Conservation (phyloP, 2,113 vertebrate genomes). For the Emydocephalus ijimae region DNA sequence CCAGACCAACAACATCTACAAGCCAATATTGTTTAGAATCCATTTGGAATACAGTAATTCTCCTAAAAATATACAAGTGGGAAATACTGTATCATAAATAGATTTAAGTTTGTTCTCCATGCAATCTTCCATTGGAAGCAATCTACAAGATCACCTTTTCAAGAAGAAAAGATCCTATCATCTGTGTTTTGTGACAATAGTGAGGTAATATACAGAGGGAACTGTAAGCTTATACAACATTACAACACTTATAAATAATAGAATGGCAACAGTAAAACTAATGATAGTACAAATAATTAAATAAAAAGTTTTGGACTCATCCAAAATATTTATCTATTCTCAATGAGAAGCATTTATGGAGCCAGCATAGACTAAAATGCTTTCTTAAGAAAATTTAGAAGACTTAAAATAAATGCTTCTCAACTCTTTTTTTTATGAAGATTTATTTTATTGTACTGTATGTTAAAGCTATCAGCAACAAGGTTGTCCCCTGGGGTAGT, state of each 20-base stretch:
- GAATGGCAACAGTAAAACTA: not conserved
- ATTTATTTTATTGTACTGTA: not conserved
- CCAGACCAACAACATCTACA: not conserved
- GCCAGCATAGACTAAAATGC: rapidly evolving
- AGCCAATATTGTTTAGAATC: not conserved
- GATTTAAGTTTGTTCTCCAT: not conserved
- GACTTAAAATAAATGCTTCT: not conserved
- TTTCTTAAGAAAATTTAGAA: not conserved
- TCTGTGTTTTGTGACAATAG: not conserved
- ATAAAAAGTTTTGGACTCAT: rapidly evolving
- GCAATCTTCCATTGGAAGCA: not conserved
- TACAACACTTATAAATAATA: not conserved
- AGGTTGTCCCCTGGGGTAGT: not conserved
- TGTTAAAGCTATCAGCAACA: not conserved
- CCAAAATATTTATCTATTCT: not conserved
- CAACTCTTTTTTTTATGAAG: conserved; percentile 11
- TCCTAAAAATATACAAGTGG: not conserved
- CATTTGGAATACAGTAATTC: not conserved
- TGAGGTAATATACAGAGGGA: not conserved
- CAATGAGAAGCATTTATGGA: not conserved
- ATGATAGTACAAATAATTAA: not conserved
- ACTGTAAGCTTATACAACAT: not conserved
- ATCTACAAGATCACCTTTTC: not conserved
- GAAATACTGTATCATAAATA: not conserved
- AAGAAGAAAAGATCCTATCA: not conserved